These are phyloP conservation scores for Drosophila azteca DNA, from an alignment of 1,140 invertebrate genomes.

Conservation along the genomic window DNA sequence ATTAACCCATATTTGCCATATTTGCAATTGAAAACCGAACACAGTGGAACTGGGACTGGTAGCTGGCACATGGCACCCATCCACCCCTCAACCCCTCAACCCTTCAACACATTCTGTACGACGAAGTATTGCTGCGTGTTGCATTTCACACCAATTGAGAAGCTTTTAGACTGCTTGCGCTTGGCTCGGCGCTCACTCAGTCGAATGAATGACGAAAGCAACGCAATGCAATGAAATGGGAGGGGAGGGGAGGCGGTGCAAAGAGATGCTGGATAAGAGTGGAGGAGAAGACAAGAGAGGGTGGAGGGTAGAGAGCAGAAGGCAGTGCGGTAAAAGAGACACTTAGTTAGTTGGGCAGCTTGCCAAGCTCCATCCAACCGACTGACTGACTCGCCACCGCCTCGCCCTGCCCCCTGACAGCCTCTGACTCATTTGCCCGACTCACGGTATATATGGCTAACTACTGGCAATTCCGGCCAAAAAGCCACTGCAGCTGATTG, in stretches of 20 bases:
- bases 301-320: not conserved
- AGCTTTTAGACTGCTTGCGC: conserved; percentile 61
- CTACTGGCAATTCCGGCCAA: conserved; percentile 66
- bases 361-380: conserved; percentile 51
- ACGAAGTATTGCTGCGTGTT: conserved; percentile 54
- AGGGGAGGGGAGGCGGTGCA: not conserved
- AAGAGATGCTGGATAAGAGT: no score
- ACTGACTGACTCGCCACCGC: conserved; percentile 27
- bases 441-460: conserved; percentile 45
- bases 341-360: conserved; percentile 57
- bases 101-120: not conserved
- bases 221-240: conserved; percentile 44
- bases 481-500: conserved; percentile 80
- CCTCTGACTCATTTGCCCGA: not conserved
- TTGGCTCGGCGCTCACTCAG: conserved; percentile 71
- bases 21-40: conserved; percentile 57
- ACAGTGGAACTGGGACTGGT: conserved; percentile 2
- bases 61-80: not conserved
- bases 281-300: not conserved
- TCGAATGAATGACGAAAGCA: conserved; percentile 77
- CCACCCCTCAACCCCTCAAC: not conserved
- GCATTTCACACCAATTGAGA: conserved; percentile 78
- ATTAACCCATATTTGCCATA: conserved; percentile 72
- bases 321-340: conserved; percentile 37
- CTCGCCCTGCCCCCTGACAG: not conserved